Conservation (phyloP, 1,140 invertebrate genomes). For the Tetramorium parvispinum region DNA sequence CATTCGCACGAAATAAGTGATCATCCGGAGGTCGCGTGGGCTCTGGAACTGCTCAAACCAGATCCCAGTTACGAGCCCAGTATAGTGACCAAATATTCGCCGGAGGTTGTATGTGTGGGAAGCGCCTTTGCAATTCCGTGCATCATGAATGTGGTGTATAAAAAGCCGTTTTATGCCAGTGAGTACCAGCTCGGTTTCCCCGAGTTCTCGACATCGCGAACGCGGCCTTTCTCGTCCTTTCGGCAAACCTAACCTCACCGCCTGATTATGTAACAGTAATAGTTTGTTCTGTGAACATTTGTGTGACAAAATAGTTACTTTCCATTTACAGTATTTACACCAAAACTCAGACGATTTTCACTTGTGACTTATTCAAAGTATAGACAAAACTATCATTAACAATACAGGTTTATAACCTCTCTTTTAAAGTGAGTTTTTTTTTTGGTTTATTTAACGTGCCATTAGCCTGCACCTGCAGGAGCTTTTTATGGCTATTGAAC, state of each 20-base stretch:
- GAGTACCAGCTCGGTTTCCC: conserved; percentile 13
- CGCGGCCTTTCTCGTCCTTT: too few species aligned
- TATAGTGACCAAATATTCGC: conserved; percentile 57
- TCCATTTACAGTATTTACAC: too few species aligned
- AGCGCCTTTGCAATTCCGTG: conserved; percentile 19
- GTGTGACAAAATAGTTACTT: too few species aligned
- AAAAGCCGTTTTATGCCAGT: conserved; percentile 58
- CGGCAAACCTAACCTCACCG: background rate
- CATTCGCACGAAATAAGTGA: conserved; percentile 47
- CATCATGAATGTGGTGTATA: background rate
- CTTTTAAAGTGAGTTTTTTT: too few species aligned
- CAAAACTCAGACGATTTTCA: too few species aligned
- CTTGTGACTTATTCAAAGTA: too few species aligned
- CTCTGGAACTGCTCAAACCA: conserved; percentile 75
- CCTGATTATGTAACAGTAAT: conserved; percentile 3
- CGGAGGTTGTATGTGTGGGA: background rate
- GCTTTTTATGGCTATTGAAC: too few species aligned
- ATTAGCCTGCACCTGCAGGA: too few species aligned
- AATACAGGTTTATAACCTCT: too few species aligned
- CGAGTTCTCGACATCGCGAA: background rate
- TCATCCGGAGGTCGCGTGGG: conserved; percentile 78
- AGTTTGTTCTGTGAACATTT: too few species aligned
- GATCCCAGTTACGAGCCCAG: conserved; percentile 68
- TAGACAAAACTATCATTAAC: too few species aligned
- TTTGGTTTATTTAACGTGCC: too few species aligned